These are phyloP conservation scores for Stigmatopora argus DNA, from an alignment of 2,113 vertebrate species.

Conservation along the genomic window DNA sequence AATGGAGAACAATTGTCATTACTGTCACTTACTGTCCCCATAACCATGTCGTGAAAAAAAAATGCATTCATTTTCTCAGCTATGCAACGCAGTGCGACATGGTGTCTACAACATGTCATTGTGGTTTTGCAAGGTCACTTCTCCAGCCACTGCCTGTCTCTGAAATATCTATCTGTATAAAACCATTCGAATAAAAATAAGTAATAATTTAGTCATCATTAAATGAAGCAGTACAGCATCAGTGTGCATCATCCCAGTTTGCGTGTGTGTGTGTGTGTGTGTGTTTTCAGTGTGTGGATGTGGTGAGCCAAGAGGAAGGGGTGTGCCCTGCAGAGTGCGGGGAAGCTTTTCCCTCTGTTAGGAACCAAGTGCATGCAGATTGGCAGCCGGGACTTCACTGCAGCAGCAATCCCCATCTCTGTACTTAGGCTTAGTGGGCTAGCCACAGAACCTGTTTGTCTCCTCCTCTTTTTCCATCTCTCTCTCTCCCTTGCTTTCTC, in stretches of 20 bases:
- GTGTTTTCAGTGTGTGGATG: conserved; percentile 16
- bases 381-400: conserved; percentile 68
- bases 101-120: conserved; percentile 45
- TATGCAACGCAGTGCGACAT: conserved; percentile 28
- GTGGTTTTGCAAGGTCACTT: conserved; percentile 41
- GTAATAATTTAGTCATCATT: conserved; percentile 39
- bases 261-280: conserved; percentile 23
- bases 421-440: conserved; percentile 47
- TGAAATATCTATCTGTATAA: conserved; percentile 59
- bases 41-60: neutral
- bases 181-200: conserved; percentile 5
- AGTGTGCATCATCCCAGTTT: conserved; percentile 28
- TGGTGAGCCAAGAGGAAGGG: conserved; percentile 36
- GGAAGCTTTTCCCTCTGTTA: conserved; percentile 63
- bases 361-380: conserved; percentile 51
- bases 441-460: conserved; percentile 64
- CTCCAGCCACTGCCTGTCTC: conserved; percentile 31
- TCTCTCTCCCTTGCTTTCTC: conserved; percentile 6
- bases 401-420: conserved; percentile 55
- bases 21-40: neutral
- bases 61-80: neutral
- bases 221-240: conserved; percentile 23
- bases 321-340: conserved; percentile 46
- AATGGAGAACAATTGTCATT: neutral
- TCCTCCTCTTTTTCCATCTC: conserved; percentile 55